Conservation (phyloP, 2,113 vertebrate species). For the Hylia prasina region DNA sequence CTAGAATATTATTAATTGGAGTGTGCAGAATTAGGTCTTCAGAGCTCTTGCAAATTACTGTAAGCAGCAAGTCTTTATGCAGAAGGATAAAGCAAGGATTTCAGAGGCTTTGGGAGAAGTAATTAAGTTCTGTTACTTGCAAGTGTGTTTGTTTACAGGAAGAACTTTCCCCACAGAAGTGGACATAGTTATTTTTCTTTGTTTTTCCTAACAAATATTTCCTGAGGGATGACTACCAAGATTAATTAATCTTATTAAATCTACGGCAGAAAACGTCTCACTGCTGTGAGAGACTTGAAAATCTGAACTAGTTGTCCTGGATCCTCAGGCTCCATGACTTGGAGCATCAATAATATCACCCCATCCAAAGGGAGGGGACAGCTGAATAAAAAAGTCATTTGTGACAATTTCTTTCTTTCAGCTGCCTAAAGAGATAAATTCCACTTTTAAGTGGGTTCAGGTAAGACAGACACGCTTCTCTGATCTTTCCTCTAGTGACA, state of each 20-base stretch:
- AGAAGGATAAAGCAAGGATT: not conserved
- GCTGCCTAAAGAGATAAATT: not conserved
- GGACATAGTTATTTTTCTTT: not conserved
- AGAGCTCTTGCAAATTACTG: not conserved
- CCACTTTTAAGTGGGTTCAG: not conserved
- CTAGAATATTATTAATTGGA: slow-evolving; percentile 43
- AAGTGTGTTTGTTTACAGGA: not conserved
- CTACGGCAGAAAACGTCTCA: not conserved
- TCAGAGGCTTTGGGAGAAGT: not conserved
- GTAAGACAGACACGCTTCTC: not conserved
- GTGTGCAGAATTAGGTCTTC: slow-evolving; percentile 22
- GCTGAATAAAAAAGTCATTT: not conserved
- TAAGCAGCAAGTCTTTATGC: not conserved
- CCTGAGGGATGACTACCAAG: not conserved
- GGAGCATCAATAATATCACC: not conserved
- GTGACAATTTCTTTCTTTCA: not conserved
- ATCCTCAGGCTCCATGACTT: not conserved
- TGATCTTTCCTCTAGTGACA: not conserved
- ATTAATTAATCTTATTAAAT: not conserved
- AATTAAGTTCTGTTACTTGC: not conserved
- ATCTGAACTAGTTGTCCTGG: not conserved
- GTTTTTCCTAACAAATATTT: not conserved
- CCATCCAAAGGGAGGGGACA: not conserved
- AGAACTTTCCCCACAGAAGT: not conserved
- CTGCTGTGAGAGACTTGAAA: not conserved